Percentiles rank a stretch among this genome's conserved stretches.
These are phyloP conservation scores for Darevskia nairensis DNA, from an alignment of 2,797 vertebrate species.

Conservation along the genomic window DNA sequence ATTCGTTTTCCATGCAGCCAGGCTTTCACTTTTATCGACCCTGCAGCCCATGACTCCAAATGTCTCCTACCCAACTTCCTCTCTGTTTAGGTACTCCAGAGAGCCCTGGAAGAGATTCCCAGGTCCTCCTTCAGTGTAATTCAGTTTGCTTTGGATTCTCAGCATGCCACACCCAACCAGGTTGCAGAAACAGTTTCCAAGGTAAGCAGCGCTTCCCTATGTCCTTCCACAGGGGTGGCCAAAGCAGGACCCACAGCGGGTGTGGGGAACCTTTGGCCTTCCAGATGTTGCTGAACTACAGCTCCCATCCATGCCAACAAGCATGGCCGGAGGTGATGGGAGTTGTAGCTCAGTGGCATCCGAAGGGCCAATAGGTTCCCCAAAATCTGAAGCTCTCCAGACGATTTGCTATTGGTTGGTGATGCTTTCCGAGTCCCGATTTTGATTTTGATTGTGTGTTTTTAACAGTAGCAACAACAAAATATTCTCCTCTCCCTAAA, in stretches of 20 bases:
- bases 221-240: not conserved
- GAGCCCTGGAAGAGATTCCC: conserved; percentile 76
- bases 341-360: too few species aligned
- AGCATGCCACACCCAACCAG: conserved; percentile 45
- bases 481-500: not conserved
- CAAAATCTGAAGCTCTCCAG: not conserved
- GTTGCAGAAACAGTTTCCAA: conserved; percentile 61
- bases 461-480: not conserved
- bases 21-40: not conserved
- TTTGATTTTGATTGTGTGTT: too few species aligned
- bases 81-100: conserved; percentile 78
- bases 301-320: too few species aligned
- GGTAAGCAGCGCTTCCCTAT: conserved; percentile 47
- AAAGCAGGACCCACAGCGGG: too few species aligned
- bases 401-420: not conserved
- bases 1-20: not conserved
- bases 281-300: too few species aligned
- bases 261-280: too few species aligned
- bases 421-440: not conserved
- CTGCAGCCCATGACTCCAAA: not conserved
- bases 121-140: conserved; percentile 82
- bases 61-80: not conserved
- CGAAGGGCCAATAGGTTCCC: too few species aligned
- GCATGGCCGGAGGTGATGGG: too few species aligned
- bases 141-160: conserved; percentile 77